Evolutionary conservation across 2,797 vertebrate genomes (phyloP), one percentile per base, ranked within the genome.

Genomic region (Novumbra hubbsi): DNA sequence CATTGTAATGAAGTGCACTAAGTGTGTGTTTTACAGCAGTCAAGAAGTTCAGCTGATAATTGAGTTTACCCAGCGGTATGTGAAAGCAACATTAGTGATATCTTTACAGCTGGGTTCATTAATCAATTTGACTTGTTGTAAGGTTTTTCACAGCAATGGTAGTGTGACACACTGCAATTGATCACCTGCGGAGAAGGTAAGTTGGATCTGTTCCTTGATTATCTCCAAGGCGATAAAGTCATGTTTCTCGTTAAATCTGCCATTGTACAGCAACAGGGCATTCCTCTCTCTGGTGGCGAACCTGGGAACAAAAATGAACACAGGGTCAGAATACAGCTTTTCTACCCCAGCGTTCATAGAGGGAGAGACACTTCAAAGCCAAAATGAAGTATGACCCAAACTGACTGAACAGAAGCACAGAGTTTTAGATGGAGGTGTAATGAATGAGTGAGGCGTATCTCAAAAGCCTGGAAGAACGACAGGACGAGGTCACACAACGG

Each of bases 141-240:
- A n/a, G 64, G 3, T 12, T n/a, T 34, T 55, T 21, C 14, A 50
- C 30, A 74, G 57, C 65, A 74, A 30, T 32, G 19, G 64, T n/a
- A 30, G 16, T 5, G 17, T 30, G 30, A 27, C 28, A 70, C 68
- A 21, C 50, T 24, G 7, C 7, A 21, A 12, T 7, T 12, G 32
- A 83, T 87, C 48, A 98, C 96, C 96, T 93, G 96, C 95, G 0
- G 96, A 97, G 92, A 96, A 98, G 0, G 95, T 97, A 81, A 98
- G 95, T 88, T 98, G 98, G 85, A 99, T 95, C 91, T 99, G 98
- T 82, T 97, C 97, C 0, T 94, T 92, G 16, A 98, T 95, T 62
- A 99, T 94, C 93, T 99, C 97, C 90, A 99, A 84, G 5, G 97
- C 98, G 30, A 99, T 94, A 86, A 99, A 99, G 90, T 99, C 97